Percentiles rank a stretch among this genome's conserved stretches.
Conservation (phyloP, 2,797 vertebrate species). For the Amazona ochrocephala region DNA sequence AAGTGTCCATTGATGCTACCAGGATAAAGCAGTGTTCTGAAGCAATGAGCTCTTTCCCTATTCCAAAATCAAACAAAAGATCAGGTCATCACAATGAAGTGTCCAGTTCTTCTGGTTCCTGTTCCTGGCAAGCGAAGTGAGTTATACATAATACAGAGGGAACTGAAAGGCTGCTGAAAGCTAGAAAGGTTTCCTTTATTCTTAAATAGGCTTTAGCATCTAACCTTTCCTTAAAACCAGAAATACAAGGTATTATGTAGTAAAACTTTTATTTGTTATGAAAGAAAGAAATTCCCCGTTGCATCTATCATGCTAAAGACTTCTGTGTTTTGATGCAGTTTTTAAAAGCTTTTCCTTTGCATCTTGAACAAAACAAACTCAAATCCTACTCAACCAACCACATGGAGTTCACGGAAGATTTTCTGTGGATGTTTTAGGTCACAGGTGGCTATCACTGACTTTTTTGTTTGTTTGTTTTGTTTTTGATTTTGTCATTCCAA, state of each 20-base stretch:
- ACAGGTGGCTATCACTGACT: not conserved
- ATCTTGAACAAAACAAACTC: not conserved
- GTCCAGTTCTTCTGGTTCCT: not conserved
- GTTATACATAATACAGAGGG: not conserved
- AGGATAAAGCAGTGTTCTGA: not conserved
- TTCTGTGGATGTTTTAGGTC: not conserved
- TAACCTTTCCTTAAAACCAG: not conserved
- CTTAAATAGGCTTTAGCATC: not conserved
- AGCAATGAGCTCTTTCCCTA: fast-evolving
- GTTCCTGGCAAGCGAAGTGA: not conserved
- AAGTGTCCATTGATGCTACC: fast-evolving
- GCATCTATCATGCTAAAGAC: fast-evolving
- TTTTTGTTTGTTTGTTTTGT: not conserved
- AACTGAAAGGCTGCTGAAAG: not conserved
- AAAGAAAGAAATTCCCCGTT: not conserved
- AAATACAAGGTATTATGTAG: not conserved
- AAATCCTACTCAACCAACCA: not conserved
- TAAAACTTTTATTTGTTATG: not conserved
- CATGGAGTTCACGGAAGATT: too few species aligned
- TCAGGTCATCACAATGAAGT: not conserved
- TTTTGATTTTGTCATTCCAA: not conserved
- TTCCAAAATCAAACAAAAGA: not conserved
- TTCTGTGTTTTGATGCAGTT: not conserved
- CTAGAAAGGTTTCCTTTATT: not conserved
- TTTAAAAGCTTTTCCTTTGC: not conserved